A percentile compares a stretch with the other conserved stretches of the same genome.
phyloP scores from a whole-genome alignment of 2,113 vertebrate genomes.

The Blennius ocellaris region DNA sequence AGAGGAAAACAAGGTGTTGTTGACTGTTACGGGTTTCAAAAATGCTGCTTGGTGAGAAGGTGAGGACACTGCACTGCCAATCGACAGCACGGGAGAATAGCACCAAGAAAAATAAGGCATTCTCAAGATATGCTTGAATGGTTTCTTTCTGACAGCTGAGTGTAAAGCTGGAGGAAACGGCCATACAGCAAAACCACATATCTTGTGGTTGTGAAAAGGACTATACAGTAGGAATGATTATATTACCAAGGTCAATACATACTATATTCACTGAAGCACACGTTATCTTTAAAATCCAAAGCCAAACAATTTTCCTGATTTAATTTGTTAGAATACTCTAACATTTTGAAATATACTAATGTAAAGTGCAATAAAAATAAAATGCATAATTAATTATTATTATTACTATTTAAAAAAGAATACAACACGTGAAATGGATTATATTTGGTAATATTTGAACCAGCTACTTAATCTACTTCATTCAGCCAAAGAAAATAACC shows the following conservation, averaged over 20 bases:
- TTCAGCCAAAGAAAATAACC: background rate
- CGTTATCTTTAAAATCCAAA: background rate
- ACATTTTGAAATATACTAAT: background rate
- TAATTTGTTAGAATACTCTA: background rate
- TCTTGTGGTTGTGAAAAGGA: conserved; percentile 7
- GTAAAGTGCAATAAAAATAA: no score
- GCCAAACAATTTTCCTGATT: background rate
- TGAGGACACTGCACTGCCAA: conserved; percentile 21
- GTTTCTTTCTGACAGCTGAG: conserved; percentile 27
- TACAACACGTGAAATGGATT: conserved; percentile 3
- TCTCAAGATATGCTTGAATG: conserved; percentile 36
- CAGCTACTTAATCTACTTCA: background rate
- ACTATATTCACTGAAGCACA: no score
- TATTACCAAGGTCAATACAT: no score
- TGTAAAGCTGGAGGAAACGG: conserved; percentile 16
- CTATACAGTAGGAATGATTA: background rate
- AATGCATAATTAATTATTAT: no score
- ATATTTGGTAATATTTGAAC: conserved; percentile 20
- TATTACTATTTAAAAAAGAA: no score
- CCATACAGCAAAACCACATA: conserved; percentile 8
- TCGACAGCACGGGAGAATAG: conserved; percentile 29
- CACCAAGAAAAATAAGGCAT: conserved; percentile 7
- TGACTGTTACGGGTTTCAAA: conserved; percentile 13
- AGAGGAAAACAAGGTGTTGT: background rate
- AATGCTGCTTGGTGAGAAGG: conserved; percentile 18